Evolutionary conservation across 53 echinoderm and acorn worm species (phyloP), one percentile per base, ranked within the genome.

Genomic region (Mesocentrotus franciscanus): DNA sequence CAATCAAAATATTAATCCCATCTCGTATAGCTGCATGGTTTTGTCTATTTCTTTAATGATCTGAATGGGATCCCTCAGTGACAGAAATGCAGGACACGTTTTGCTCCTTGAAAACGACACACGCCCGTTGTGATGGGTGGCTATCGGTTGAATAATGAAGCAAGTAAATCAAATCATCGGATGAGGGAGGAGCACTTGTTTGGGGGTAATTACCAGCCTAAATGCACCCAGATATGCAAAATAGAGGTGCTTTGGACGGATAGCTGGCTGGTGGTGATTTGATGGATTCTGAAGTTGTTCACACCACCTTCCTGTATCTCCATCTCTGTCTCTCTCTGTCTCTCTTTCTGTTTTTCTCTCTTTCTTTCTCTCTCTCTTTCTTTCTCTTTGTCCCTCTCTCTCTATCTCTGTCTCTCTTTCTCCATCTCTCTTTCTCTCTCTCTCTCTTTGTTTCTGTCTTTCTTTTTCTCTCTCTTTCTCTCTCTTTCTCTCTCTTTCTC

Each of bases 71-170:
- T 61, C 2, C 1, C 61, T 61, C 61, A 0, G 61, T 61, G 61
- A 79, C 4, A 75, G n/a, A 92, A 92, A 92, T 92, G 72, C 74
- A 32, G 92, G 75, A 92, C 92, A 92, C 92, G 92, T 92, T 92
- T 32, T 56, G n/a, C 74, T 92, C 92, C 92, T 92, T 32, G 27
- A 75, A 42, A 79, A 61, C 30, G 36, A 66, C 92, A 91, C 91
- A 62, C 66, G 75, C 15, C n/a, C 30, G 35, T 10, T 71, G 92
- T 92, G 92, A 91, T 92, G 72, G 92, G 42, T 71, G 74, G 74
- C 55, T 56, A 92, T 92, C 17, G 56, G 74, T 60, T 42, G 26
- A 49, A 60, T 92, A 92, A 92, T 75, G 92, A 75, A 74, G 92
- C 32, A 22, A 26, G 92, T 92, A 92, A 92, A 92, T 92, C 92